Evolutionary conservation across 2,888 invertebrate genomes (phyloP).

Genomic region (Dioctria rufipes): DNA sequence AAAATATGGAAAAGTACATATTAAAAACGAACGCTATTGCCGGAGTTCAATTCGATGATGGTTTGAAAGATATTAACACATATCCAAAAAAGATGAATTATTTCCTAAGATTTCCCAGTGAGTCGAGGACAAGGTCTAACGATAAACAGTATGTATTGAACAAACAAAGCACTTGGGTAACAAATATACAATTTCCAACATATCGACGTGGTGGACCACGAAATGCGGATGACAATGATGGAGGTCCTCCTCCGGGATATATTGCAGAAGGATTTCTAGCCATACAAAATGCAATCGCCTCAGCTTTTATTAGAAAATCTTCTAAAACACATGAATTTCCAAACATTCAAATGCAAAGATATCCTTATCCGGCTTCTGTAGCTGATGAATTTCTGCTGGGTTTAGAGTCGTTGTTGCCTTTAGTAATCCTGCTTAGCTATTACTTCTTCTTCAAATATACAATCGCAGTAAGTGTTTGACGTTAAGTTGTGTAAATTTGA

Average conservation of each 20-base stretch:
- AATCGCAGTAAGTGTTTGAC: conserved; percentile 71
- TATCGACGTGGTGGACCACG: conserved; percentile 66
- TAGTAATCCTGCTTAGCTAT: conserved; percentile 84
- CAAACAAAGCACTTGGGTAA: conserved; percentile 72
- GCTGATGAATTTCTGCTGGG: conserved; percentile 76
- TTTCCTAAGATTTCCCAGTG: conserved; percentile 75
- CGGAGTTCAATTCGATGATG: conserved; percentile 57
- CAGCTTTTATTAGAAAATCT: conserved; percentile 65
- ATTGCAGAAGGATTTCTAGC: conserved; percentile 77
- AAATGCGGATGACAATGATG: conserved; percentile 68
- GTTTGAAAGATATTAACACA: not conserved
- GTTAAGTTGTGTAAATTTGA: too few species aligned
- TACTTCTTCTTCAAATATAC: conserved; percentile 84
- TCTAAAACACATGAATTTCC: conserved; percentile 6
- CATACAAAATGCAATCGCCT: conserved; percentile 75
- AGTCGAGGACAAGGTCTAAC: conserved; percentile 68
- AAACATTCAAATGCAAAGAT: conserved; percentile 71
- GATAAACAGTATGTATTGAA: not conserved
- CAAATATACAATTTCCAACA: conserved; percentile 76
- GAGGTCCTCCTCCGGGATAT: conserved; percentile 73
- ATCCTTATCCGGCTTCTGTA: conserved; percentile 79
- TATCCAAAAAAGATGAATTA: conserved; percentile 71
- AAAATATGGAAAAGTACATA: conserved; percentile 47
- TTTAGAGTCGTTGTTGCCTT: conserved; percentile 76
- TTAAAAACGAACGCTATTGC: conserved; percentile 45